Base-by-base conservation (phyloP, 1,140 invertebrate genomes). In the Camponotus floridanus region DNA sequence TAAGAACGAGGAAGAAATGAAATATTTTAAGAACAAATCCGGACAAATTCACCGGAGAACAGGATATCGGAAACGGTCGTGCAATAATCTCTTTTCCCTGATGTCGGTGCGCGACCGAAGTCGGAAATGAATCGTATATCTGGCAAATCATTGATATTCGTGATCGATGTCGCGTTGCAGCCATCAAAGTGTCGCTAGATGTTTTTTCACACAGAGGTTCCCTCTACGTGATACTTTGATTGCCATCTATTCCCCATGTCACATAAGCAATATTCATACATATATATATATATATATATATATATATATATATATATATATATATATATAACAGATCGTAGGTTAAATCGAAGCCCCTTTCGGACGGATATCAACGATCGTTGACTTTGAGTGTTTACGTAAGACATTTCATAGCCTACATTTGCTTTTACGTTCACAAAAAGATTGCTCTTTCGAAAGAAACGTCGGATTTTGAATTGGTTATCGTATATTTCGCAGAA, bases 171-270 rank as follows among this genome's bases (percentile, higher is more conserved):
- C 1, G 36, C 59, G 33, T 51, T 21, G 9, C 2, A 13, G n/a
- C 36, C 48, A 26, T 26, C 26, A 67, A 67, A 15, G 21, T 48
- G 45, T 31, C 51, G n/a, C 51, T 26, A 15, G 26, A 71, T 73
- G 13, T 67, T 48, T 85, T 13, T 11, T 55, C 48, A 36, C n/a
- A 62, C 61, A n/a, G n/a, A n/a, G 39, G 4, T 62, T 39, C 1
- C 21, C 18, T 51, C 45, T 68, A 61, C 48, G 21, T 21, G 45
- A 59, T 39, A 78, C 39, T 79, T 55, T 76, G 61, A 85, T 68
- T 67, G 21, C 36, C 21, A 42, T 31, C 33, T 64, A 55, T 64
- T 39, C 11, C 59, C 48, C 31, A 26, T 42, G 18, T 64, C 42
- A 55, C 48, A 39, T 36, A 26, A 59, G 78, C 15, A 11, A 68